Conservation (phyloP, 2,888 invertebrate genomes). For the Malthinus seriepunctatus region DNA sequence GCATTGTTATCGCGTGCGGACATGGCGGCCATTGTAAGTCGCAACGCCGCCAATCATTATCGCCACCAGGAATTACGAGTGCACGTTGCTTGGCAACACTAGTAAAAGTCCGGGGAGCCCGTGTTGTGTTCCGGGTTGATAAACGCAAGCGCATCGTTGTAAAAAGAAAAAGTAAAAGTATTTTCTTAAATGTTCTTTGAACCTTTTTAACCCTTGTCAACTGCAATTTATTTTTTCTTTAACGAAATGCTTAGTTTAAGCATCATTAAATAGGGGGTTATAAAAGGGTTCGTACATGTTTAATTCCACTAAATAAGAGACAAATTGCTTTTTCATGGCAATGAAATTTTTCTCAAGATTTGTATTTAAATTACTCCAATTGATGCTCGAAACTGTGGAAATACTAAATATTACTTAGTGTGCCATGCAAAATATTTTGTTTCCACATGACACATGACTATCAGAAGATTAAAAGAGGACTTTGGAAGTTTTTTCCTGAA, state of each 20-base stretch:
- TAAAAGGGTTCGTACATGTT: not conserved
- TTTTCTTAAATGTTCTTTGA: conserved; percentile 21
- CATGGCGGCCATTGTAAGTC: conserved; percentile 55
- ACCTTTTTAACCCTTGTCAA: conserved; percentile 26
- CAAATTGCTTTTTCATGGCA: too few relatives aligned
- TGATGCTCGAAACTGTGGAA: too few relatives aligned
- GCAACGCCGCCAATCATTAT: conserved; percentile 55
- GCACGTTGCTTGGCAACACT: conserved; percentile 53
- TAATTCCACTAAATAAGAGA: too few relatives aligned
- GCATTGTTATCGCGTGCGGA: conserved; percentile 51
- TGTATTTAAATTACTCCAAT: too few relatives aligned
- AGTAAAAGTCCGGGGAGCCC: conserved; percentile 35
- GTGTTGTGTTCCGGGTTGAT: conserved; percentile 37
- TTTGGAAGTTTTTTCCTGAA: too few relatives aligned
- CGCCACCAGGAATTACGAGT: conserved; percentile 54
- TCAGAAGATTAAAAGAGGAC: too few relatives aligned
- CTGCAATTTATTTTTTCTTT: conserved; percentile 16
- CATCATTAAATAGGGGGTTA: conserved; percentile 7
- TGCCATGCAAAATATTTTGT: too few relatives aligned
- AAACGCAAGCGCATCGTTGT: conserved; percentile 44
- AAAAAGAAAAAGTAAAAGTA: conserved; percentile 9
- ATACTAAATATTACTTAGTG: too few relatives aligned
- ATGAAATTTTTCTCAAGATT: too few relatives aligned
- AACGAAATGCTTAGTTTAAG: conserved; percentile 11
- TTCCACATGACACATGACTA: too few relatives aligned